Base-by-base conservation (phyloP, 2,797 vertebrate species). In the Acrocephalus scirpaceus region DNA sequence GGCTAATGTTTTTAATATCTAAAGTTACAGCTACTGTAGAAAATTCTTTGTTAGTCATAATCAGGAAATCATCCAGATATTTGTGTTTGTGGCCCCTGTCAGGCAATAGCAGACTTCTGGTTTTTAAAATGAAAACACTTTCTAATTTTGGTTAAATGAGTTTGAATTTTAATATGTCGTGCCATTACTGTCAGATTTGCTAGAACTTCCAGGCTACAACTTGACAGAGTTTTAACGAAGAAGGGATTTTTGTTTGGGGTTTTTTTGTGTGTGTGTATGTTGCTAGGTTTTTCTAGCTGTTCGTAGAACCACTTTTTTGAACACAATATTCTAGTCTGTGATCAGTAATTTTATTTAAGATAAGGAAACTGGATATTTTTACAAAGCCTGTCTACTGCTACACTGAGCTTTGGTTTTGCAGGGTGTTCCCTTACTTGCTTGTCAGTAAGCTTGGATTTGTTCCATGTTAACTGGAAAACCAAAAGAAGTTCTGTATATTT, bases 201-300 rank as follows among this genome's bases (percentile, higher is more conserved):
- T 84, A 20, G 34, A 79, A 60, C 3, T 48, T 85, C 27, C 0
- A 2, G 48, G 16, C 26, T 72, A 5, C 18, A 47, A 4, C 50
- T 64, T 51, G 18, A 47, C 29, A 73, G 20, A 65, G 45, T 72
- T 89, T 74, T 45, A 51, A 19, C 20, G 40, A 29, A 70, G 11
- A 20, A 38, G 5, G 14, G 7, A 2, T 0, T 29, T 86, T 76
- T 42, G 14, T 14, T 44, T 12, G 10, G 7, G 4, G 3, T 7
- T 40, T 36, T 51, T 47, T 48, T 8, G 38, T 40, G 16, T 57
- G 15, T 66, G 7, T 69, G 9, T 70, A 8, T 70, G 21, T 30
- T 70, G 25, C 10, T 45, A 79, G 11, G 25, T 71, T 77, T 32
- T 61, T 82, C 11, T 82, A 50, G 51, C 60, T 93, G 64, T 18